Percentiles rank a stretch among this genome's conserved stretches.
phyloP scores from a whole-genome alignment of 2,797 vertebrate genomes.

The Protonibea diacanthus region DNA sequence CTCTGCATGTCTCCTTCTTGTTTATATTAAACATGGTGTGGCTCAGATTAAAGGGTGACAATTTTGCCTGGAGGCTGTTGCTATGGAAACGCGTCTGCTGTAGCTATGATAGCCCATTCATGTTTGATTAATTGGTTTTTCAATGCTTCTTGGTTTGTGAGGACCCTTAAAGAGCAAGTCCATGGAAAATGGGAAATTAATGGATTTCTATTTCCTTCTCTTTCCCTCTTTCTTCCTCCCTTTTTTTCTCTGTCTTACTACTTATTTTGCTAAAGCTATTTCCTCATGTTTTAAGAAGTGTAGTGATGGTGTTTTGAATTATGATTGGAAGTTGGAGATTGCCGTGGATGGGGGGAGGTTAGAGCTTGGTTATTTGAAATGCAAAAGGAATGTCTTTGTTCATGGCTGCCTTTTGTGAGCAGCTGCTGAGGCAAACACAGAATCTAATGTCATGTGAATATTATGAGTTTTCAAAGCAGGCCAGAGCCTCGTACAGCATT shows the following conservation, averaged over 20 bases:
- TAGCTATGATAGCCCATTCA: constrained; percentile 89
- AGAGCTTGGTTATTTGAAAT: constrained; percentile 81
- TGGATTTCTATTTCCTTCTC: constrained; percentile 81
- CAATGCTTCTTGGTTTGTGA: constrained; percentile 87
- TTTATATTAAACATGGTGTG: constrained; percentile 85
- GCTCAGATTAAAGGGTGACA: constrained; percentile 86
- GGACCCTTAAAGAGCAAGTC: constrained; percentile 87
- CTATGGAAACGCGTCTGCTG: constrained; percentile 87
- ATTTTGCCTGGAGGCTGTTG: constrained; percentile 87
- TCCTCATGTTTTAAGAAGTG: constrained; percentile 80
- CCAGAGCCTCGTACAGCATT: constrained; percentile 67
- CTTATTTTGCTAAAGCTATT: constrained; percentile 75
- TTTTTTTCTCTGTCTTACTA: constrained; percentile 11
- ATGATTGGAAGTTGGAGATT: constrained; percentile 84
- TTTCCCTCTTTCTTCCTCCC: constrained; percentile 30
- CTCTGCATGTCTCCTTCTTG: constrained; percentile 74
- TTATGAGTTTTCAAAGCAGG: constrained; percentile 80
- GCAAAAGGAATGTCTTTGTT: constrained; percentile 84
- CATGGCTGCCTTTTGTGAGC: constrained; percentile 81
- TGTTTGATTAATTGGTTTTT: constrained; percentile 92
- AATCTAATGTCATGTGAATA: constrained; percentile 83
- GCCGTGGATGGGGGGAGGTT: constrained; percentile 72
- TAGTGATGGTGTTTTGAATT: constrained; percentile 84
- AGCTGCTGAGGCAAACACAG: constrained; percentile 77
- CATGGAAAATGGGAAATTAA: constrained; percentile 87